Percentiles rank a stretch among this genome's conserved stretches.
phyloP scores from a whole-genome alignment of 2,113 vertebrate species.

The Colistium nudipinnis region DNA sequence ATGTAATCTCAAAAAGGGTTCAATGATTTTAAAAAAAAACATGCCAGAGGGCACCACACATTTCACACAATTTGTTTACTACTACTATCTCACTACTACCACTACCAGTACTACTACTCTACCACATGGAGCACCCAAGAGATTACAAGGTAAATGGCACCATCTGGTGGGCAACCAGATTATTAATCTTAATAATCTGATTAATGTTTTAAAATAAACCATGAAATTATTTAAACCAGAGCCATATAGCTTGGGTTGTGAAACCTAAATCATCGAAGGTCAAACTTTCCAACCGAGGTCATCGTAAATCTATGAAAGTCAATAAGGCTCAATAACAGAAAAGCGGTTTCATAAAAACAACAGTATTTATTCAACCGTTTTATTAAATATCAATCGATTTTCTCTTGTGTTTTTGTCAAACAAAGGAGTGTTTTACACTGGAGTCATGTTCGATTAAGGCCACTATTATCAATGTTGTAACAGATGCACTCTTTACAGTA shows the following conservation, averaged over 20 bases:
- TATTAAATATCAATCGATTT: slow-evolving; percentile 42
- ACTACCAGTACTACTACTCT: too few species aligned
- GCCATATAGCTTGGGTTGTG: neutral
- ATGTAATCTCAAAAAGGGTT: too few species aligned
- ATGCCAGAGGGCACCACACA: too few species aligned
- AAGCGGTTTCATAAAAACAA: slow-evolving; percentile 53
- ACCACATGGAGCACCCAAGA: neutral
- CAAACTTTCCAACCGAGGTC: neutral
- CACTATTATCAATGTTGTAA: neutral
- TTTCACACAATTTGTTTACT: too few species aligned
- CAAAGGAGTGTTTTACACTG: slow-evolving; percentile 51
- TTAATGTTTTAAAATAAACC: neutral
- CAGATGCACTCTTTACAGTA: slow-evolving; percentile 28
- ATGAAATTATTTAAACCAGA: neutral
- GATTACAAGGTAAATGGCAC: neutral
- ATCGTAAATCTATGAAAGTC: neutral
- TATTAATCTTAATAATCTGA: neutral
- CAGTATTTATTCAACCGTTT: slow-evolving; percentile 61
- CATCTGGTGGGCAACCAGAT: slow-evolving; percentile 24
- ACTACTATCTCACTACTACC: too few species aligned
- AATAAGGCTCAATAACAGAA: neutral
- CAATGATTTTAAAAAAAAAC: too few species aligned
- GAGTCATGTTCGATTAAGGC: slow-evolving; percentile 33
- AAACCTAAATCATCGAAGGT: neutral
- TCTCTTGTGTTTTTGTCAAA: slow-evolving; percentile 25